Percentiles rank a stretch among this genome's conserved stretches.
These are phyloP conservation scores for Drosophila trapezifrons DNA, from an alignment of 1,140 invertebrate genomes.

Conservation along the genomic window DNA sequence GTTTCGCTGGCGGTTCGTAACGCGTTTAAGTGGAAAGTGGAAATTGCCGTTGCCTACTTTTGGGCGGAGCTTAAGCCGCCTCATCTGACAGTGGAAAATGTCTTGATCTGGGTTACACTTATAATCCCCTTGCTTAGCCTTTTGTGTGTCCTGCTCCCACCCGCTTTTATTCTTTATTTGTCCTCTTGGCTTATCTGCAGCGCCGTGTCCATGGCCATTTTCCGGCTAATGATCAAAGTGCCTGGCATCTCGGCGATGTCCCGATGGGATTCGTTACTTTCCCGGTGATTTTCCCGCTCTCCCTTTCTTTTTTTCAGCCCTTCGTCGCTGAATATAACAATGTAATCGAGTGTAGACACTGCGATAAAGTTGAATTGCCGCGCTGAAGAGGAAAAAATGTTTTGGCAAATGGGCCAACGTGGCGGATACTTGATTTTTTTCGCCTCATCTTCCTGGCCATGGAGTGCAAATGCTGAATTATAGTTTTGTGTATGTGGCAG, in stretches of 20 bases:
- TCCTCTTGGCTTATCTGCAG: slow-evolving; percentile 54
- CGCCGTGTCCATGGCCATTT: slow-evolving; percentile 55
- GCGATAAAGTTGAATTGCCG: slow-evolving; percentile 67
- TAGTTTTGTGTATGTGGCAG: slow-evolving; percentile 33
- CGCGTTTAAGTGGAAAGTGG: slow-evolving; percentile 1
- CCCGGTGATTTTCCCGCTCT: slow-evolving; percentile 2
- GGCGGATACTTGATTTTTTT: slow-evolving; percentile 28
- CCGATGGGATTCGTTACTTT: slow-evolving; percentile 35
- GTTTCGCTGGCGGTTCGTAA: slow-evolving; percentile 23
- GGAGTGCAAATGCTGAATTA: slow-evolving; percentile 63
- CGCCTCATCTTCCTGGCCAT: slow-evolving; percentile 1
- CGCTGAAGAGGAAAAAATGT: slow-evolving; percentile 41
- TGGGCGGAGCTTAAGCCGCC: slow-evolving; percentile 8
- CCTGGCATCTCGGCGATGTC: slow-evolving; percentile 27
- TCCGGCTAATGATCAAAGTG: slow-evolving; percentile 71
- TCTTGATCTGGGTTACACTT: slow-evolving; percentile 51
- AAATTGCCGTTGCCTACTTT: slow-evolving; percentile 42
- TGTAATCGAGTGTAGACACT: slow-evolving; percentile 74
- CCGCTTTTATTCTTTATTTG: slow-evolving; percentile 27
- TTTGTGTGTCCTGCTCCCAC: slow-evolving; percentile 42
- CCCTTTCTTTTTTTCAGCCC: slow-evolving; percentile 22
- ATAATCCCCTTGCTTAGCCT: slow-evolving; percentile 58
- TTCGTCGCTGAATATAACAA: slow-evolving; percentile 53
- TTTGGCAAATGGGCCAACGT: slow-evolving; percentile 57
- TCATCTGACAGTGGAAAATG: slow-evolving; percentile 27